Evolutionary conservation across 2,797 vertebrate species (phyloP).

Genomic region (Uromys caudimaculatus): DNA sequence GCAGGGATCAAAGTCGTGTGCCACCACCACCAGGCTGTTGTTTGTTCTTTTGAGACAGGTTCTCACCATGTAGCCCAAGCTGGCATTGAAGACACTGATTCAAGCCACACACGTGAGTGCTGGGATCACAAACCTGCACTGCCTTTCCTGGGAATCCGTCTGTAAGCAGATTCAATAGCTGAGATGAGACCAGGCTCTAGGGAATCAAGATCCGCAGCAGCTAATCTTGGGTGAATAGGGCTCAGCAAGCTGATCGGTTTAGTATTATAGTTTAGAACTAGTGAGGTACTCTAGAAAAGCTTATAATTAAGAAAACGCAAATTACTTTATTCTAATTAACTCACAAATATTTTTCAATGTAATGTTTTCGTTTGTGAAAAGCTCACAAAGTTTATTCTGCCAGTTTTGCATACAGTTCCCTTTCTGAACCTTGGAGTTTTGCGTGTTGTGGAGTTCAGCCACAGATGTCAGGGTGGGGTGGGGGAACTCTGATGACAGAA

Average conservation of each 20-base stretch:
- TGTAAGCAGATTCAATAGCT: background rate
- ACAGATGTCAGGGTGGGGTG: background rate
- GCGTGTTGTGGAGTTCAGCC: background rate
- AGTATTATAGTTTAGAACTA: background rate
- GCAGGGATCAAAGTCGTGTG: background rate
- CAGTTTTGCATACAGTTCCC: slow-evolving; percentile 45
- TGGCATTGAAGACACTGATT: background rate
- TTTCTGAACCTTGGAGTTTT: slow-evolving; percentile 21
- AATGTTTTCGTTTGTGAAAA: background rate
- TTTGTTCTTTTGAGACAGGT: background rate
- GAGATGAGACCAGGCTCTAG: too few relatives aligned
- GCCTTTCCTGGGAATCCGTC: background rate
- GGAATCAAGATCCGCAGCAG: background rate
- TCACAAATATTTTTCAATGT: background rate
- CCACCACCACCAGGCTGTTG: background rate
- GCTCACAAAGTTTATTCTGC: slow-evolving; percentile 30
- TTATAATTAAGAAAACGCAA: background rate
- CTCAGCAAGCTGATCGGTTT: background rate
- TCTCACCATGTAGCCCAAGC: background rate
- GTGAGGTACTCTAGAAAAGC: background rate
- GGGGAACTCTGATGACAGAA: background rate
- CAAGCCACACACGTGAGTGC: background rate
- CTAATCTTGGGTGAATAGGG: background rate
- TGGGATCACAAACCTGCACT: background rate
- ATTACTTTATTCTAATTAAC: background rate